Evolutionary conservation across 2,888 invertebrate species (phyloP), one percentile per base, ranked within the genome.

Genomic region (Vandiemenella viatica): DNA sequence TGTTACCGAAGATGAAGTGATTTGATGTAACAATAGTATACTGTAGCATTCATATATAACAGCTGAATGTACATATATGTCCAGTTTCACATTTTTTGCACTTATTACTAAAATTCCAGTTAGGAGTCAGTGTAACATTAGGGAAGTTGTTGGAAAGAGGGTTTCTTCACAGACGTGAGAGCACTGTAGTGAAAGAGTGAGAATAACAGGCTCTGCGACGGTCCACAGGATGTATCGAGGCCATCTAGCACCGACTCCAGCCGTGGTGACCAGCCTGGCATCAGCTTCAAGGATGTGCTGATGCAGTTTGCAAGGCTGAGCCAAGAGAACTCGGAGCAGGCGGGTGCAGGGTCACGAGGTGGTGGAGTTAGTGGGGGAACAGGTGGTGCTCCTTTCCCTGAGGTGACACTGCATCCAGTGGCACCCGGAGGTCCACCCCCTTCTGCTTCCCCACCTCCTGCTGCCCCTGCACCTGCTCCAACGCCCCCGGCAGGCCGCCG

Each of bases 361-460:
- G 59, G 62, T 61, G 40, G 49, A 41, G 45, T 50, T 23, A 38
- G 44, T 16, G 21, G 53, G 48, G 32, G 54, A 49, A 40, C 21
- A 2, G 76, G 79, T 6, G 79, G 80, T 5, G 80, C 77, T 43
- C 80, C 77, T 45, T 83, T 83, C 67, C 84, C 84, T 1, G 85
- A 85, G 66, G 84, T 85, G 43, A 85, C 84, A 2, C 70, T 85
- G 17, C 77, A 84, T 60, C 84, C 85, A 0, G 84, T 85, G 48
- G 68, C 70, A n/a, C 62, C 19, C 23, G 56, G 57, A 20, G 56
- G 52, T 23, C 50, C 52, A 3, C 54, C 57, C 64, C 59, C 64
- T 60, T 66, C 6, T 53, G 62, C 43, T 21, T 26, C 61, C 66
- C 5, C 72, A 73, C 52, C 74, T 75, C 56, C 75, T n/a, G n/a